A percentile compares a stretch with the other conserved stretches of the same genome.
phyloP scores from a whole-genome alignment of 2,888 invertebrate genomes.

The Limnephilus auricula region DNA sequence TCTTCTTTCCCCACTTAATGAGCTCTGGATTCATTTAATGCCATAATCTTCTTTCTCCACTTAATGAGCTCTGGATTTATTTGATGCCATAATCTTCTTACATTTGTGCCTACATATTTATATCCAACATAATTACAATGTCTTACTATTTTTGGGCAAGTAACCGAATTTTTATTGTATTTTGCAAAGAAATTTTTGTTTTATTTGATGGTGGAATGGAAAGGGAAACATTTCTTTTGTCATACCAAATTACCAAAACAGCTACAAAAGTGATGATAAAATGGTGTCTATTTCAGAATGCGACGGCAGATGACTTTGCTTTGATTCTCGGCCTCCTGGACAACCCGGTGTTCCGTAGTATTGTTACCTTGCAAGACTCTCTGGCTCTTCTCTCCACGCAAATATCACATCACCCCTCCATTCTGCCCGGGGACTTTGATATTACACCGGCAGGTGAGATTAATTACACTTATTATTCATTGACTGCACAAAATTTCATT shows the following conservation, averaged over 20 bases:
- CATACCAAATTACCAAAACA: no score
- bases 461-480: constrained; percentile 4
- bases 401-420: constrained; percentile 93
- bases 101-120: not conserved
- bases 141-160: no score
- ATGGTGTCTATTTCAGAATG: constrained; percentile 68
- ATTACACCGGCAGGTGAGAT: constrained; percentile 86
- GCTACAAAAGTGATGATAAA: not conserved
- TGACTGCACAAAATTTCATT: not conserved
- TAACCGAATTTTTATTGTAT: not conserved
- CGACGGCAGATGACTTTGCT: constrained; percentile 87
- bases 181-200: not conserved
- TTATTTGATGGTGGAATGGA: not conserved
- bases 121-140: not conserved
- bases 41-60: no score
- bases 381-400: constrained; percentile 91
- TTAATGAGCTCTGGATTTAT: not conserved
- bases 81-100: no score
- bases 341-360: constrained; percentile 93
- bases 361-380: constrained; percentile 94
- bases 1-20: no score
- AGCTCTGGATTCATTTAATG: no score
- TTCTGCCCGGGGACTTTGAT: constrained; percentile 95
- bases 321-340: constrained; percentile 90
- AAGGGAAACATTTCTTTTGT: not conserved